Evolutionary conservation across 35 echinoderm and acorn worm genomes (phyloP).

Genomic region (Lytechinus variegatus): DNA sequence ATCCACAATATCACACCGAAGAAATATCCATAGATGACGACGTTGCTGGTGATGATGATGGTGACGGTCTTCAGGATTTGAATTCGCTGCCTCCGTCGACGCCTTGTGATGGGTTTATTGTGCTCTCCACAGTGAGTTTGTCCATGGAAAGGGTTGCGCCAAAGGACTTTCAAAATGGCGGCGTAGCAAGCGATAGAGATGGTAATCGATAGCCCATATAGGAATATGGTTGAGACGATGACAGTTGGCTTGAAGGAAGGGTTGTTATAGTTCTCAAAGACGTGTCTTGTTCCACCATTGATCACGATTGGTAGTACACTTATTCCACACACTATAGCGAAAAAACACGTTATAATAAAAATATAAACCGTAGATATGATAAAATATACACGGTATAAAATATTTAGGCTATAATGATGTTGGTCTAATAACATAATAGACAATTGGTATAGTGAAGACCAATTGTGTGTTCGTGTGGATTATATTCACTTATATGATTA

Average conservation of each 20-base stretch:
- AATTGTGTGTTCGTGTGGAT: no score
- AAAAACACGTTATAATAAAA: neutral
- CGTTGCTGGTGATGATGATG: neutral
- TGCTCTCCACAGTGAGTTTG: neutral
- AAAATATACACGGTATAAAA: no score
- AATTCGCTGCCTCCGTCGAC: neutral
- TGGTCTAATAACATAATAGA: no score
- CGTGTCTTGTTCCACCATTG: neutral
- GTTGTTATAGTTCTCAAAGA: neutral
- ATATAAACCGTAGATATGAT: no score
- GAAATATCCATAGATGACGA: constrained; percentile 6
- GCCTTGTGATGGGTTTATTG: neutral
- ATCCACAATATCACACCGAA: neutral
- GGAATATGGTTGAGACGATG: neutral
- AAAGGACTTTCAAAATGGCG: constrained; percentile 31
- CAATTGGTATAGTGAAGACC: no score
- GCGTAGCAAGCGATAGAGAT: neutral
- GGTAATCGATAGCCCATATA: neutral
- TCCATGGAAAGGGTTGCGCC: neutral
- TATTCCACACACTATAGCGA: neutral
- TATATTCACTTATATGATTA: no score
- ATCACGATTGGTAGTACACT: neutral
- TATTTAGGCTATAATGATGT: no score
- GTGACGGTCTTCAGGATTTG: neutral
- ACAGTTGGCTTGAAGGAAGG: constrained; percentile 21